Percentiles rank a stretch among this genome's conserved stretches.
These are phyloP conservation scores for Netelia melanura DNA, from an alignment of 2,888 invertebrate genomes.

Conservation along the genomic window DNA sequence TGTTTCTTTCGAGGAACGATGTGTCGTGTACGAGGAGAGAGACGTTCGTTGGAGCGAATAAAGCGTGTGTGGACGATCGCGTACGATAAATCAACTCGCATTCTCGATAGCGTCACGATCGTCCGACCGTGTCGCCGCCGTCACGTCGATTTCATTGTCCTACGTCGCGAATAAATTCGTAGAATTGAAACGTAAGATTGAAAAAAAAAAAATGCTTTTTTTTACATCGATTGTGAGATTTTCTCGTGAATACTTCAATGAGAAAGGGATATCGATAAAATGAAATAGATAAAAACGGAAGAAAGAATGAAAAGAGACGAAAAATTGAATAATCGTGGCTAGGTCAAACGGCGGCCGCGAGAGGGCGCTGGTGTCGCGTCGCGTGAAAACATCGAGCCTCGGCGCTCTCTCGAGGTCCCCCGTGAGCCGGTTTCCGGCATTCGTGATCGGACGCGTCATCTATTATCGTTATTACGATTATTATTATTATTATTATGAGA, in stretches of 20 bases:
- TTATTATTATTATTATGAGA: constrained; percentile 10
- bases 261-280: background rate
- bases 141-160: constrained; percentile 44
- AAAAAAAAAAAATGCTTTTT: too few relatives aligned
- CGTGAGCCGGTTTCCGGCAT: constrained; percentile 49
- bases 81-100: constrained; percentile 7
- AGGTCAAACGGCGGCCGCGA: constrained; percentile 11
- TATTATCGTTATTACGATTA: constrained; percentile 13
- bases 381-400: background rate
- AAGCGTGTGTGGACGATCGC: background rate
- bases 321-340: background rate
- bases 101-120: constrained; percentile 11
- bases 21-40: too few relatives aligned
- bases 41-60: background rate
- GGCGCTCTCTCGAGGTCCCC: constrained; percentile 5
- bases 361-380: too few relatives aligned
- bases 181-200: background rate
- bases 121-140: constrained; percentile 6
- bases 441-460: constrained; percentile 35
- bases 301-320: constrained; percentile 4
- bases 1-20: too few relatives aligned
- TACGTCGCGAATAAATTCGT: constrained; percentile 12
- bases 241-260: constrained; percentile 41
- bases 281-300: background rate
- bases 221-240: background rate